Base-by-base conservation (phyloP, 2,888 invertebrate species). In the Rhagophthalmus giganteus region DNA sequence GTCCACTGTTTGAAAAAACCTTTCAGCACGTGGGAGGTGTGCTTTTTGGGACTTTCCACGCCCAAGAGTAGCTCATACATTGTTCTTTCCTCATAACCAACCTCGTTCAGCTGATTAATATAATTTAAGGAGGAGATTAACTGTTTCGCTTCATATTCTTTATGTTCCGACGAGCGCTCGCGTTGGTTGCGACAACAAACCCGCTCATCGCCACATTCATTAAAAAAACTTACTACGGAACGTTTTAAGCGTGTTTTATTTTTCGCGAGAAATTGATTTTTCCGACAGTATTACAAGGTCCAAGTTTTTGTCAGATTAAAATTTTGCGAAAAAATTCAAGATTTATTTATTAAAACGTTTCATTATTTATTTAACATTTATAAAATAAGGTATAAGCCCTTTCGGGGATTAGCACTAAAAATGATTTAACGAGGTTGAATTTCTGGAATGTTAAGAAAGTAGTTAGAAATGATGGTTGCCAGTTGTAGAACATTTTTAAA, bases 51-150 rank as follows among this genome's bases (percentile, higher is more conserved):
- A 53, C 70, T 67, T 47, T 64, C 59, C 33, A 68, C 68, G 32
- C 64, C 66, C 1, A 72, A 56, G 16, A 72, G 52, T 7, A 73
- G 46, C 39, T 72, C 72, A 41, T 72, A 73, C 8, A 73, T 61
- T 2, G 72, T 65, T 34, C 68, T 61, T 33, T 70, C 67, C 56
- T 72, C 71, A 30, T 72, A 73, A 11, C 62, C 66, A 12, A 58
- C 61, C 3, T 25, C 11, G 13, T 33, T 44, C 2, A 54, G 24
- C n/a, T 34, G 28, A 16, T 45, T 49, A 2, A 54, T 35, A 11
- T 45, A 49, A 14, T 45, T 49, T 9, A 54, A 14, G 2, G 49
- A 49, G 2, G 39, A 34, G 11, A 49, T 11, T 27, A 54, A 35
- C 11, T 45, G 27, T 11, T 49, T 27, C 12, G 20, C 14, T 1